Base-by-base conservation (phyloP, 2,797 vertebrate species). In the Macropodus opercularis region DNA sequence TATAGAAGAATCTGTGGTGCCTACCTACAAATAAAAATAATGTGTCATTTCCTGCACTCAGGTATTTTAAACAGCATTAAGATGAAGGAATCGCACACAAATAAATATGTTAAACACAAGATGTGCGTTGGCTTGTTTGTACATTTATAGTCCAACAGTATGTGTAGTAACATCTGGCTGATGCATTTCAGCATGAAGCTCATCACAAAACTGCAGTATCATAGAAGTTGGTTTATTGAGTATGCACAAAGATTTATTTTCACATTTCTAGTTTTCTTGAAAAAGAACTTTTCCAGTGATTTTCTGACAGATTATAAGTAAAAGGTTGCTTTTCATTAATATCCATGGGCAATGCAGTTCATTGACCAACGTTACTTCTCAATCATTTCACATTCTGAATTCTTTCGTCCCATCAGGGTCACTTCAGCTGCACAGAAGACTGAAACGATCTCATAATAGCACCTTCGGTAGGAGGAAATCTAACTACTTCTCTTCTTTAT, bases 381-480 rank as follows among this genome's bases (percentile, higher is more conserved):
- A 66, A 59, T 83, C 74, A 69, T 78, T 87, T 85, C 83, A 89
- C 84, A 80, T 84, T 62, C 79, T 55, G 69, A 54, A 81, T 76
- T 65, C 72, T 44, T 66, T 50, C 71, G 80, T 66, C 78, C 48
- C 39, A 57, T 85, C 64, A 72, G 72, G 76, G 65, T 81, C 73
- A 62, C 62, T 83, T 88, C 85, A 92, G 92, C 91, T 91, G 90
- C 90, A 91, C 87, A 88, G 77, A 90, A 91, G 84, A 87, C 69
- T 83, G 67, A 87, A 86, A 85, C 77, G 51, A 89, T 84, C 73
- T 84, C 40, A 87, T 50, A 71, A 78, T 91, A 92, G 92, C 92
- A 92, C 91, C 91, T 87, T 92, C 80, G 63, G 60, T 76, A 39
- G 73, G 79, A 65, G 77, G 79, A 63, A 72, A 80, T 76, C 71